Conservation (phyloP, 2,888 invertebrate genomes). For the Epistrophella euchroma region DNA sequence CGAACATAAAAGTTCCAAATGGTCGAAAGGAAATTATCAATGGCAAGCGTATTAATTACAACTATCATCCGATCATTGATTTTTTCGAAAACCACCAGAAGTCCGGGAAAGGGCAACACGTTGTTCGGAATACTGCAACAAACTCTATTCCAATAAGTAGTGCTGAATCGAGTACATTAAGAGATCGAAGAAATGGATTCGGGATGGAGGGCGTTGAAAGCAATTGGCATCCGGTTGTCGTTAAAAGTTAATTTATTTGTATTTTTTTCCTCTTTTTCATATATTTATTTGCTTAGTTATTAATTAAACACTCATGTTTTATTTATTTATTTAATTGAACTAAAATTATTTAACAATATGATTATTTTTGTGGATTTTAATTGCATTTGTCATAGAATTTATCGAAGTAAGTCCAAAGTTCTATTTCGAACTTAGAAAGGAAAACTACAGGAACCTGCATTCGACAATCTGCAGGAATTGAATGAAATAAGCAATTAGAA, state of each 20-base stretch:
- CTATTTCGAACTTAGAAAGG: too few species aligned
- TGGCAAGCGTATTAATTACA: conserved; percentile 88
- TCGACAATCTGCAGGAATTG: too few species aligned
- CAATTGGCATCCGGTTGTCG: conserved; percentile 81
- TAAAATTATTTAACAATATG: not conserved
- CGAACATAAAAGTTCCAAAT: conserved; percentile 18
- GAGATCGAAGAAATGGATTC: conserved; percentile 80
- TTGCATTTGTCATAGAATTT: not conserved
- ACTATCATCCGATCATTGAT: conserved; percentile 93
- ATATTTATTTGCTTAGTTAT: conserved; percentile 36
- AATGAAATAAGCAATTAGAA: too few species aligned
- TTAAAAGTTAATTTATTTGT: conserved; percentile 76
- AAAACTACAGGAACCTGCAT: too few species aligned
- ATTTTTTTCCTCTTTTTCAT: conserved; percentile 17
- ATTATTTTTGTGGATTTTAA: not conserved
- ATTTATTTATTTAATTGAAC: conserved; percentile 9
- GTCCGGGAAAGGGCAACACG: conserved; percentile 67
- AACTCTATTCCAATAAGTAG: conserved; percentile 66
- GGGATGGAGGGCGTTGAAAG: conserved; percentile 77
- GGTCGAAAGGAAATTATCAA: conserved; percentile 57
- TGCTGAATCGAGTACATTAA: conserved; percentile 61
- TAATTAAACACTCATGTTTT: not conserved
- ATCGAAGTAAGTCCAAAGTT: not conserved
- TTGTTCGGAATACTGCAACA: conserved; percentile 58
- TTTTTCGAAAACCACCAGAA: conserved; percentile 86